Conservation (phyloP, 2,113 vertebrate genomes). For the Ia io region DNA sequence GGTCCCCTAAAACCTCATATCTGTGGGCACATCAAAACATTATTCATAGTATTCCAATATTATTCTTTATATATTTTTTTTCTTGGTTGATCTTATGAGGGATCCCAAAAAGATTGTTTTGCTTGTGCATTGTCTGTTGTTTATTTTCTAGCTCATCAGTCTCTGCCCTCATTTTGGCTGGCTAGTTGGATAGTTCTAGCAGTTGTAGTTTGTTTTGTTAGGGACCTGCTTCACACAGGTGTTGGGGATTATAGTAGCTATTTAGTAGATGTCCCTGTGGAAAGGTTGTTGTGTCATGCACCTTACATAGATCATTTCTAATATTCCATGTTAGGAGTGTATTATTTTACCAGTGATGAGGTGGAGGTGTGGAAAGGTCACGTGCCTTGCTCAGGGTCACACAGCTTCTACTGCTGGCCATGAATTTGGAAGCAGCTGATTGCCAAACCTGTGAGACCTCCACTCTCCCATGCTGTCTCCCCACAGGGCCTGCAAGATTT, state of each 20-base stretch:
- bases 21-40: not conserved
- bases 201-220: not conserved
- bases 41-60: not conserved
- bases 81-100: not conserved
- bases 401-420: not conserved
- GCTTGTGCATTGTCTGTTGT: not conserved
- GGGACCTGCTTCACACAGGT: not conserved
- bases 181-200: not conserved
- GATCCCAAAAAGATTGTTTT: not conserved
- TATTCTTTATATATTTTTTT: not conserved
- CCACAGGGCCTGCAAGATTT: not conserved
- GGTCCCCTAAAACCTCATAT: not conserved
- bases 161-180: not conserved
- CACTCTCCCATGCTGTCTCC: not conserved
- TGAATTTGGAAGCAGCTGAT: not conserved
- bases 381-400: not conserved
- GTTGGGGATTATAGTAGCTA: not conserved
- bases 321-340: not conserved
- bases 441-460: not conserved
- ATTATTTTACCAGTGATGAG: not conserved
- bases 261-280: not conserved
- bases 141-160: not conserved
- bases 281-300: not conserved
- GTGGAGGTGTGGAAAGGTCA: not conserved
- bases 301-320: not conserved